Evolutionary conservation across 1,140 invertebrate species (phyloP).

Genomic region (Drosophila pandora): DNA sequence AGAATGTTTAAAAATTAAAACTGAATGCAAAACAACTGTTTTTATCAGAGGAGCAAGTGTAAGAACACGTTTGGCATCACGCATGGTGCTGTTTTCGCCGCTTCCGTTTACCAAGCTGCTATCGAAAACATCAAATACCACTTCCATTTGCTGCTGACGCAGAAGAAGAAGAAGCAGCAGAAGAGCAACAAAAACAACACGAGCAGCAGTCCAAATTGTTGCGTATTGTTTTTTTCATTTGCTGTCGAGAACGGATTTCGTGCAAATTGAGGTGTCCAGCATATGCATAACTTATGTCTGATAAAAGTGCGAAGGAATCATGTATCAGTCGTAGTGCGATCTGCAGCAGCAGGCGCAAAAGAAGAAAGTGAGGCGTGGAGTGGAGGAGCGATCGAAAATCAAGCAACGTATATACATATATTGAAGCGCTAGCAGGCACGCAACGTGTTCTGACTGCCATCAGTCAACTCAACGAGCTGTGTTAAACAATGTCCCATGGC

Average conservation of each 20-base stretch:
- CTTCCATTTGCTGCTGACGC: slow-evolving; percentile 20
- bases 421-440: slow-evolving; percentile 20
- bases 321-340: slow-evolving; percentile 77
- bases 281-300: slow-evolving; percentile 81
- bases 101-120: slow-evolving; percentile 10
- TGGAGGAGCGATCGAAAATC: slow-evolving; percentile 37
- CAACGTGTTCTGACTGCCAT: slow-evolving; percentile 55
- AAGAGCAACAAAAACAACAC: slow-evolving; percentile 23
- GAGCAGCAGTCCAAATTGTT: slow-evolving; percentile 62
- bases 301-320: slow-evolving; percentile 71
- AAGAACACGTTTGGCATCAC: background rate
- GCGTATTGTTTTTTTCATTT: slow-evolving; percentile 61
- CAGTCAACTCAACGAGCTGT: slow-evolving; percentile 29
- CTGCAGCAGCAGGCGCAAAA: slow-evolving; percentile 76
- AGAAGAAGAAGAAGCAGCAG: slow-evolving; percentile 32
- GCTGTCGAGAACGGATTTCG: slow-evolving; percentile 50
- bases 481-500: slow-evolving; percentile 84
- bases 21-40: background rate
- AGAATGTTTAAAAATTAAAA: slow-evolving; percentile 3
- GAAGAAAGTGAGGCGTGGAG: slow-evolving; percentile 69
- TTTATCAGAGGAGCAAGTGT: background rate
- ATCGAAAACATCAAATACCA: background rate
- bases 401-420: slow-evolving; percentile 38
- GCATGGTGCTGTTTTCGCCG: background rate
- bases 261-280: slow-evolving; percentile 58